Evolutionary conservation across 2,113 vertebrate species (phyloP), one percentile per base, ranked within the genome.

Genomic region (Centrocercus urophasianus): DNA sequence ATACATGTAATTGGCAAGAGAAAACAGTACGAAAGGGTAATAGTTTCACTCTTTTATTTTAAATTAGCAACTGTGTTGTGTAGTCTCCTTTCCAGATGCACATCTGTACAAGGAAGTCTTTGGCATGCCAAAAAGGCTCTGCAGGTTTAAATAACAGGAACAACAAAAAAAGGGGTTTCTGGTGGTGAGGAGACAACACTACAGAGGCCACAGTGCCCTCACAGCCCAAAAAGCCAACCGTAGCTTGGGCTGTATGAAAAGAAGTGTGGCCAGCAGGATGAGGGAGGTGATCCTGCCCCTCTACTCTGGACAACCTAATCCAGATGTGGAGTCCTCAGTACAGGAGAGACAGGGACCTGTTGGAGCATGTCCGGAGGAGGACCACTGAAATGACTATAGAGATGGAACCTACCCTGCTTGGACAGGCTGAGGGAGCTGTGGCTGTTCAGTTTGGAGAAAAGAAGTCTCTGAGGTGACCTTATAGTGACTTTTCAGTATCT

Each of bases 1-100:
- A 88, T 56, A 74, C 22, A 69, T 14, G 10, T 92, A 91, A 91
- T 67, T 93, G 89, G 81, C 80, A 95, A 93, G 60, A 96, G 81
- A 96, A 81, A 95, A 80, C 36, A 57, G 87, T 86, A 77, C 45
- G 88, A 71, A 83, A 93, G 54, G 57, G 34, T 91, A 87, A 81
- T 56, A 16, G 48, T 73, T 94, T 73, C 1, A 8, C 45, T 88
- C n/a, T 75, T 96, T 91, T 85, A 34, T 94, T 86, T 81, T 85
- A 88, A 95, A 91, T 84, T 94, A 85, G 79, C 93, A 83, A 79
- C 89, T 90, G 70, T 71, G 69, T 59, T 88, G 21, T 63, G 36
- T 83, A 34, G 2, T 57, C 88, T 84, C 18, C 0, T 81, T 74
- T 96, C 88, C 69, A 90, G 66, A 13, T 7, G 64, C 48, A 82